phyloP scores from a whole-genome alignment of 2,888 invertebrate genomes.

The Phyllotreta striolata region DNA sequence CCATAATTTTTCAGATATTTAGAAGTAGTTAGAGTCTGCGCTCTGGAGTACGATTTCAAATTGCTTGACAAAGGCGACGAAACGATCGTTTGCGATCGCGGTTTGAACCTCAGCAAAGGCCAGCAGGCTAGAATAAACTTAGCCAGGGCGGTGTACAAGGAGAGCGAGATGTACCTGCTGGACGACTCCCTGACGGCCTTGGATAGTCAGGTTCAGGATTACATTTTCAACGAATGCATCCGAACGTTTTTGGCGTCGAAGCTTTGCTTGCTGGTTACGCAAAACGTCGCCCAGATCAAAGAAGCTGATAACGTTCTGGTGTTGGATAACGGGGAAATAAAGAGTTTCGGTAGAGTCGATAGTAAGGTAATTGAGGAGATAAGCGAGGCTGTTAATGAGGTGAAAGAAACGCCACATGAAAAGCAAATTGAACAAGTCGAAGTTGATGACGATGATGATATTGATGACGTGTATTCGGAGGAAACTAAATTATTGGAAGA shows the following conservation, averaged over 20 bases:
- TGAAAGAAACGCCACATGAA: constrained; percentile 33
- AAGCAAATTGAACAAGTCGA: constrained; percentile 31
- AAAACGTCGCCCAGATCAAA: constrained; percentile 49
- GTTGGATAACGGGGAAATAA: constrained; percentile 39
- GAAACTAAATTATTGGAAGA: constrained; percentile 34
- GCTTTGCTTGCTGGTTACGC: constrained; percentile 51
- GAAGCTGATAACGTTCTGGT: constrained; percentile 46
- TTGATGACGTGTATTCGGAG: constrained; percentile 34
- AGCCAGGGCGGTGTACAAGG: constrained; percentile 53
- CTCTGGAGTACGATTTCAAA: constrained; percentile 64
- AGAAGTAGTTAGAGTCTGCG: constrained; percentile 59
- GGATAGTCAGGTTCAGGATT: constrained; percentile 49
- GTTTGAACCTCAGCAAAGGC: constrained; percentile 70
- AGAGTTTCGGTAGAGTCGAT: constrained; percentile 29
- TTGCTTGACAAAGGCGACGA: constrained; percentile 54
- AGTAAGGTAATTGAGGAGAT: constrained; percentile 24
- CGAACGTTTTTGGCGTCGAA: constrained; percentile 50
- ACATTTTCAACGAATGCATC: constrained; percentile 52
- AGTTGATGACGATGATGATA: constrained; percentile 14
- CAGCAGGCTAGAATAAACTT: constrained; percentile 57
- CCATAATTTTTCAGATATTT: constrained; percentile 50
- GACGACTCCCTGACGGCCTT: constrained; percentile 53
- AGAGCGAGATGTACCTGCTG: constrained; percentile 53
- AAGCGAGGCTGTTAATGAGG: not conserved
- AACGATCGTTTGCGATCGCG: constrained; percentile 70